Evolutionary conservation across 2,113 vertebrate species (phyloP).

Genomic region (Thymallus thymallus): DNA sequence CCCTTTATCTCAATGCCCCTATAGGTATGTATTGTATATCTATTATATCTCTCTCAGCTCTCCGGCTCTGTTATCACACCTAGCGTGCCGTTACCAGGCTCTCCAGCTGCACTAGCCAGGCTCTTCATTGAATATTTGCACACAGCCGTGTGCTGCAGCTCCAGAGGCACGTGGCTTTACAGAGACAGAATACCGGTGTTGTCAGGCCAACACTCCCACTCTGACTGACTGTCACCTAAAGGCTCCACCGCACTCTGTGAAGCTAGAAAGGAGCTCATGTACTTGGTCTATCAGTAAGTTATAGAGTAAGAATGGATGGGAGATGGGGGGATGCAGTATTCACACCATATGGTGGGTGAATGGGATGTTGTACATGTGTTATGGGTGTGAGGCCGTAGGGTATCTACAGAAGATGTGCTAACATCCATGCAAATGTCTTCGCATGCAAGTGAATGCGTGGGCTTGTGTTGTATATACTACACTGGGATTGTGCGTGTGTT

Average conservation of each 20-base stretch:
- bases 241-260: conserved; percentile 39
- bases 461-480: background rate
- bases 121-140: conserved; percentile 63
- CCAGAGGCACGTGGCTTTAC: conserved; percentile 3
- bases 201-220: conserved; percentile 52
- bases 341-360: background rate
- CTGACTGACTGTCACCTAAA: conserved; percentile 48
- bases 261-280: conserved; percentile 42
- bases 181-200: conserved; percentile 35
- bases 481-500: background rate
- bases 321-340: background rate
- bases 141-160: conserved; percentile 36
- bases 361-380: too few species aligned
- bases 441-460: background rate
- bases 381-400: too few species aligned
- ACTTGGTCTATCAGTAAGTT: conserved; percentile 20
- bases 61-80: background rate
- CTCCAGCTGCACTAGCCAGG: conserved; percentile 34
- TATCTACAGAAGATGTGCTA: too few species aligned
- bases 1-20: background rate
- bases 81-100: background rate
- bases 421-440: too few species aligned
- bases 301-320: background rate
- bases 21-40: background rate
- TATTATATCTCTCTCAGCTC: background rate